Evolutionary conservation across 2,797 vertebrate genomes (phyloP), one percentile per base, ranked within the genome.

Genomic region (Hephaestus fuliginosus): DNA sequence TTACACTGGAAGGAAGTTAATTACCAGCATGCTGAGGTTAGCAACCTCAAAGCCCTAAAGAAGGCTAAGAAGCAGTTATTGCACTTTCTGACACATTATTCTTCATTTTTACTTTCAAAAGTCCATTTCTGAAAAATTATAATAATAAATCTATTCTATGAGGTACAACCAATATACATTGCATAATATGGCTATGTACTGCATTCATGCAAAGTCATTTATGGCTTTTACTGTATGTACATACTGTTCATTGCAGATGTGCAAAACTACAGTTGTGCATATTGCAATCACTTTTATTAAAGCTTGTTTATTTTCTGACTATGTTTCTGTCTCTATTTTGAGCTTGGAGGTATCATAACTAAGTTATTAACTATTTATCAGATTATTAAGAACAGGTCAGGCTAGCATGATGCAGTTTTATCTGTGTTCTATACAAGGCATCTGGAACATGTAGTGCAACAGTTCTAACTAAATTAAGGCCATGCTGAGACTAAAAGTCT

Each of bases 201-300:
- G 78, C 78, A 86, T 90, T 88, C 83, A 90, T 90, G 84, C 78
- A 86, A 80, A 79, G 80, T 89, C 43, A 82, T 83, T 70, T 84
- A 93, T 92, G 91, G 90, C 93, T 92, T 92, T 88, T 76, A 84
- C 57, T 82, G 51, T 60, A 57, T 68, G 68, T 74, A 70, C 66
- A 79, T 48, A 58, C 52, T 84, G 76, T 71, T 88, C 43, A 67
- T 74, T 78, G 78, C 56, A 80, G 33, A 81, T 3, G 56, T 86
- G 76, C 68, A 90, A 80, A 85, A 73, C 76, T 76, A 80, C 57
- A 63, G 33, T 48, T 64, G 74, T 77, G 73, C 55, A 63, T 78
- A 73, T 57, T 82, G 44, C 41, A 58, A 71, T 78, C 18, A 70
- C 41, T 49, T 60, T 52, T 53, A 80, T 84, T 90, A 89, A 91